Evolutionary conservation across 1,140 invertebrate genomes (phyloP).

Genomic region (Temnothorax nylanderi): DNA sequence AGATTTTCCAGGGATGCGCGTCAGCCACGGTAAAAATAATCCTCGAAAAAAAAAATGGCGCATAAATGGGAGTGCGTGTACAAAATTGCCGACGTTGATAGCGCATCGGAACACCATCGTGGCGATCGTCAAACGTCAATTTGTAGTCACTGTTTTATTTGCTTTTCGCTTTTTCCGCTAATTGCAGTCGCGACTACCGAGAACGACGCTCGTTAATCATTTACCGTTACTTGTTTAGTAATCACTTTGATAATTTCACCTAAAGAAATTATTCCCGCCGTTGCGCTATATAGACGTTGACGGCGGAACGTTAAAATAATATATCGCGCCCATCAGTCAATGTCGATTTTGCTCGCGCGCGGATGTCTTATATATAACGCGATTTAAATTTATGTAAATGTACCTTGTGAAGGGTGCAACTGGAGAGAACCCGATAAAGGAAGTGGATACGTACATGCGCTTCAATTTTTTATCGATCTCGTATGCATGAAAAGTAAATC

Average conservation of each 20-base stretch:
- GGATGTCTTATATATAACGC: constrained; percentile 51
- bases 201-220: constrained; percentile 46
- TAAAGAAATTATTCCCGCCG: constrained; percentile 42
- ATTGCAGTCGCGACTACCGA: constrained; percentile 38
- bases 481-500: constrained; percentile 70
- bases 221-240: constrained; percentile 14
- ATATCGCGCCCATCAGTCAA: constrained; percentile 62
- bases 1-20: constrained; percentile 27
- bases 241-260: constrained; percentile 52
- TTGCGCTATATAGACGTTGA: constrained; percentile 24
- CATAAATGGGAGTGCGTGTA: constrained; percentile 17
- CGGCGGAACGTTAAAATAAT: constrained; percentile 58
- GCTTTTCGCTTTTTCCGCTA: constrained; percentile 27
- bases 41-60: not conserved
- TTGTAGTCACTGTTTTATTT: constrained; percentile 10
- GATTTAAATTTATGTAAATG: constrained; percentile 73
- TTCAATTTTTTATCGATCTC: constrained; percentile 72
- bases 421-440: constrained; percentile 63
- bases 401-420: constrained; percentile 57
- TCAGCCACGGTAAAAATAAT: constrained; percentile 8
- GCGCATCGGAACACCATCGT: not conserved
- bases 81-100: constrained; percentile 46
- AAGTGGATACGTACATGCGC: constrained; percentile 54
- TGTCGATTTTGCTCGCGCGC: constrained; percentile 55
- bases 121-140: constrained; percentile 46